These are phyloP conservation scores for Otolemur garnettii DNA, from an alignment of 2,113 vertebrate species.

Conservation along the genomic window DNA sequence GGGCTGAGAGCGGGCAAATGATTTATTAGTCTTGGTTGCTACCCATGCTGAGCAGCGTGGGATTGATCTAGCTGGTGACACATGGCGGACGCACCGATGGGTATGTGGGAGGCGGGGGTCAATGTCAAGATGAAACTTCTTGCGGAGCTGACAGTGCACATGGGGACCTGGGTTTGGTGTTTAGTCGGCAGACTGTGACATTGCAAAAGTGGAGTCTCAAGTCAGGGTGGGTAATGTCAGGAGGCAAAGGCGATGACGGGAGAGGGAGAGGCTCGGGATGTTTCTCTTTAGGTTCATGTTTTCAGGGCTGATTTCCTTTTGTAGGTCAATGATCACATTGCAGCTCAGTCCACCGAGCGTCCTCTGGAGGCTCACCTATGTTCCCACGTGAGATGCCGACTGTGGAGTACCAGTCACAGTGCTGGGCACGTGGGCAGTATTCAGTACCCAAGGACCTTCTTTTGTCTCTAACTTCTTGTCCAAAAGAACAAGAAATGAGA, in stretches of 20 bases:
- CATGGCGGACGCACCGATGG: slow-evolving; percentile 64
- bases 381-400: fast-evolving
- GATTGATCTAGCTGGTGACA: slow-evolving; percentile 86
- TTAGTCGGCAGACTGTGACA: neutral
- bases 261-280: fast-evolving
- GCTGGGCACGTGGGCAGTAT: fast-evolving
- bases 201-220: neutral
- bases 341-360: fast-evolving
- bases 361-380: neutral
- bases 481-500: neutral
- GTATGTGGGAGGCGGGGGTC: slow-evolving; percentile 61
- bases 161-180: slow-evolving; percentile 13
- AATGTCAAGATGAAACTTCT: slow-evolving; percentile 77
- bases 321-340: neutral
- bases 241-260: fast-evolving
- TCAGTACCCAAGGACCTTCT: neutral
- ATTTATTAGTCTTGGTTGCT: slow-evolving; percentile 87
- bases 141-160: neutral
- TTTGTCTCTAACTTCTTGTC: neutral
- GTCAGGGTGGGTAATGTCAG: neutral
- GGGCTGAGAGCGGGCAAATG: slow-evolving; percentile 85
- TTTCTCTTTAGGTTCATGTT: neutral
- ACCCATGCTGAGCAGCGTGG: slow-evolving; percentile 77
- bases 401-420: fast-evolving
- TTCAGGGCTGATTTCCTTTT: neutral